Evolutionary conservation across 2,888 invertebrate species (phyloP).

Genomic region (Acrocera orbiculus): DNA sequence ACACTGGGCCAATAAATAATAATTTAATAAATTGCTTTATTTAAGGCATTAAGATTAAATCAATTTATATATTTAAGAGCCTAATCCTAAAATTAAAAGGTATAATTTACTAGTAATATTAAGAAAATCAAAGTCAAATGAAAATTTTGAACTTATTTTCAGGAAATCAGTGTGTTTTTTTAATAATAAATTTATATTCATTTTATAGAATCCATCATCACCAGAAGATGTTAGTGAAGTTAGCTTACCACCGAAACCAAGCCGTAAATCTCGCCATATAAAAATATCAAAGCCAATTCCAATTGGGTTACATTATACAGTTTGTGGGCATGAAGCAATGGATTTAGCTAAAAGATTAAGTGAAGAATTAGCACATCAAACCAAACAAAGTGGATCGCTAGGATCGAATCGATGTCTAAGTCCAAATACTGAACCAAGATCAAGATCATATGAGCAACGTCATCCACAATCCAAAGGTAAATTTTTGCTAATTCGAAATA

Average conservation of each 20-base stretch:
- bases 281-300: slow-evolving; percentile 59
- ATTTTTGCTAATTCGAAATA: slow-evolving; percentile 1
- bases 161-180: no score
- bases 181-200: no score
- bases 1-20: no score
- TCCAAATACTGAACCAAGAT: slow-evolving; percentile 41
- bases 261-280: slow-evolving; percentile 27
- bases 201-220: slow-evolving; percentile 7
- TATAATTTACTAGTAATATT: no score
- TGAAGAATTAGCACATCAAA: slow-evolving; percentile 38
- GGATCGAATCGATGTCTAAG: slow-evolving; percentile 31
- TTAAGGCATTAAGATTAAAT: no score
- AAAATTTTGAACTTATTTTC: no score
- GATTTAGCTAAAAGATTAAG: slow-evolving; percentile 52
- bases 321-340: slow-evolving; percentile 64
- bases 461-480: slow-evolving; percentile 25
- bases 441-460: slow-evolving; percentile 49
- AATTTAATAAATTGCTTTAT: no score
- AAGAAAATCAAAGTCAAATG: no score
- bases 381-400: slow-evolving; percentile 18
- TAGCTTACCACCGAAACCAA: slow-evolving; percentile 21
- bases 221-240: slow-evolving; percentile 17
- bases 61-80: no score
- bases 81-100: no score
- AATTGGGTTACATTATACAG: slow-evolving; percentile 49